These are phyloP conservation scores for Numenius arquata DNA, from an alignment of 2,113 vertebrate species.

Conservation along the genomic window DNA sequence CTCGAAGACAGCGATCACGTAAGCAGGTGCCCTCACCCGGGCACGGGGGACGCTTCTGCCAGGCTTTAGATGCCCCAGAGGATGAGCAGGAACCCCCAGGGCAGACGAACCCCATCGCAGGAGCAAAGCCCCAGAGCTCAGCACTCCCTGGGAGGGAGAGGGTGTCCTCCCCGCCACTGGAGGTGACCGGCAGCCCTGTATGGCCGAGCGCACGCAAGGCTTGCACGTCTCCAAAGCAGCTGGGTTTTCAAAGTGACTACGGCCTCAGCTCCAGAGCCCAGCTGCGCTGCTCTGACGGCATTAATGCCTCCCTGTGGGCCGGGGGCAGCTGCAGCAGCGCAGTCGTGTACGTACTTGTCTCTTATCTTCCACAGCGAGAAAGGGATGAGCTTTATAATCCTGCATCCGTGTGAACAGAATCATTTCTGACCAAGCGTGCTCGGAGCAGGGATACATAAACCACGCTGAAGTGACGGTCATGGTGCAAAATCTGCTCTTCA, in stretches of 20 bases:
- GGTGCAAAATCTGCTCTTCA: not conserved
- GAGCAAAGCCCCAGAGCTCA: not conserved
- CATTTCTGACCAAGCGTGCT: not conserved
- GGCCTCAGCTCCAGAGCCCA: not conserved
- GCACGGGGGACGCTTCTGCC: not conserved
- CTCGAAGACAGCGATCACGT: not conserved
- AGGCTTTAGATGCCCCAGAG: not conserved
- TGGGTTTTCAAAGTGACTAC: not conserved
- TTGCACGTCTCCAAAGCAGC: not conserved
- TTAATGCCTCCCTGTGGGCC: not conserved
- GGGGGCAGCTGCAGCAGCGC: not conserved
- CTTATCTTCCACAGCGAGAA: not conserved
- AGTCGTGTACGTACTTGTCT: not conserved
- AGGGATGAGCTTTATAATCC: not conserved
- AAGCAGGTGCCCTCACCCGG: not conserved
- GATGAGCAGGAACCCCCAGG: not conserved
- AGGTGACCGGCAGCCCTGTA: not conserved
- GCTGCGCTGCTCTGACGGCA: accelerated
- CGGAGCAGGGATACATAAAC: not conserved
- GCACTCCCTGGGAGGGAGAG: not conserved
- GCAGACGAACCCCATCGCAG: not conserved
- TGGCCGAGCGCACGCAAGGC: accelerated
- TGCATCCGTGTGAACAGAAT: accelerated
- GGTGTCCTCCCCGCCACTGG: accelerated
- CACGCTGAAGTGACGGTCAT: not conserved